Evolutionary conservation across 2,113 vertebrate genomes (phyloP), one percentile per base, ranked within the genome.

Genomic region (Garra rufa): DNA sequence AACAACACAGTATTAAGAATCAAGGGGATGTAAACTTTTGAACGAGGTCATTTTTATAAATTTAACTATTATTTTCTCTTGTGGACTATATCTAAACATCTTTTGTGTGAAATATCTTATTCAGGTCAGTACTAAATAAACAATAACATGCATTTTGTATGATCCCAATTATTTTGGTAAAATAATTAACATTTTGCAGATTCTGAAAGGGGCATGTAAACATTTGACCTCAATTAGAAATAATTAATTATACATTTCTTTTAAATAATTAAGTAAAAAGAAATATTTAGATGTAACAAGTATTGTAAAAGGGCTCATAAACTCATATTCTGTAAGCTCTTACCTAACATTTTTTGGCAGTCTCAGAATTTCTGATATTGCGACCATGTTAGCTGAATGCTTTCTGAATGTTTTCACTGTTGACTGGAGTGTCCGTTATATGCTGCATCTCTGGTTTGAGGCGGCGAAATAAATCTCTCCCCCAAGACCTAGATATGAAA

Each of bases 401-500:
- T 57, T 1, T 30, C 43, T 26, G 7, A 74, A 61, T 43, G 55
- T 24, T 61, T 74, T 50, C 14, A 50, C 44, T 6, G 6, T 50
- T 38, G 17, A 65, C 43, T 46, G 14, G 46, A 75, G 30, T 11
- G 74, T 65, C 78, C 38, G n/a, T 15, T 15, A 44, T 61, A 9
- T 48, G 73, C 41, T 82, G 44, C 78, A 88, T 77, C 63, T 67
- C 17, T 77, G 76, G 67, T 83, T 83, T 30, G 57, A 65, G 59
- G 52, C 67, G 5, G 48, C 77, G 50, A 80, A 86, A 83, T 71
- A 44, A 55, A 88, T 70, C 50, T 76, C 61, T 74, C 83, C 67
- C 61, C 41, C 61, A 76, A 88, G 88, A 81, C 85, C 88, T 86
- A 87, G 78, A 88, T 89, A 85, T 87, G 88, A 88, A 89, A 82